Evolutionary conservation across 2,113 vertebrate genomes (phyloP).

Genomic region (Phocoena sinus): DNA sequence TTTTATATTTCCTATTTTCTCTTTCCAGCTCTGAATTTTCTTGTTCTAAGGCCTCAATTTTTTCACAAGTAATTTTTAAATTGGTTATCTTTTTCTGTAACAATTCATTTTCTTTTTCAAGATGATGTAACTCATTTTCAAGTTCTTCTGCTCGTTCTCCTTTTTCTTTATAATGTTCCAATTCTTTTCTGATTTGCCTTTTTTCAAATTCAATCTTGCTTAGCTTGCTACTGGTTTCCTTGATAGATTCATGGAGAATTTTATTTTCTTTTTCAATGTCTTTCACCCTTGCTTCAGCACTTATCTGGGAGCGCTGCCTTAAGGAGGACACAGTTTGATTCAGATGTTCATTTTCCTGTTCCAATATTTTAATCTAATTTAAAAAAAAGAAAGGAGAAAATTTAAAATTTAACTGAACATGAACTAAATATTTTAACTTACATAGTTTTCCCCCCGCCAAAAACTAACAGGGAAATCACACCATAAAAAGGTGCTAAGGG

Average conservation of each 20-base stretch:
- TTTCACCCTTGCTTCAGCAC: conserved; percentile 94
- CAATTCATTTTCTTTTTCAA: conserved; percentile 92
- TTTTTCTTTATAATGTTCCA: conserved; percentile 93
- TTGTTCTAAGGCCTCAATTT: conserved; percentile 91
- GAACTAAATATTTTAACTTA: conserved; percentile 40
- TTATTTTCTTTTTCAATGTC: conserved; percentile 98
- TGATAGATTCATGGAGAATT: conserved; percentile 95
- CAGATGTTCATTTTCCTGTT: conserved; percentile 96
- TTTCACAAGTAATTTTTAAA: conserved; percentile 94
- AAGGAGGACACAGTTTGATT: conserved; percentile 92
- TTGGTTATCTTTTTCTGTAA: conserved; percentile 94
- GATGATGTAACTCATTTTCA: conserved; percentile 87
- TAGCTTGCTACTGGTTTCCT: conserved; percentile 93
- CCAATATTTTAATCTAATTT: conserved; percentile 90
- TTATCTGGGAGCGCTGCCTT: conserved; percentile 93
- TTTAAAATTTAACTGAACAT: conserved; percentile 17
- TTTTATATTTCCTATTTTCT: conserved; percentile 93
- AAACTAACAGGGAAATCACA: background rate
- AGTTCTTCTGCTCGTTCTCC: conserved; percentile 93
- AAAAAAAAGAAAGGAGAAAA: conserved; percentile 36
- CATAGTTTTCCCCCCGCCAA: background rate
- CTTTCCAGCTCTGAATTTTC: conserved; percentile 92
- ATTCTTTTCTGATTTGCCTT: conserved; percentile 92
- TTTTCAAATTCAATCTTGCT: conserved; percentile 96
- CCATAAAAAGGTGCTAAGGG: background rate